These are phyloP conservation scores for Porites lutea DNA, from an alignment of 64 coral and sea anemone species.

Conservation along the genomic window DNA sequence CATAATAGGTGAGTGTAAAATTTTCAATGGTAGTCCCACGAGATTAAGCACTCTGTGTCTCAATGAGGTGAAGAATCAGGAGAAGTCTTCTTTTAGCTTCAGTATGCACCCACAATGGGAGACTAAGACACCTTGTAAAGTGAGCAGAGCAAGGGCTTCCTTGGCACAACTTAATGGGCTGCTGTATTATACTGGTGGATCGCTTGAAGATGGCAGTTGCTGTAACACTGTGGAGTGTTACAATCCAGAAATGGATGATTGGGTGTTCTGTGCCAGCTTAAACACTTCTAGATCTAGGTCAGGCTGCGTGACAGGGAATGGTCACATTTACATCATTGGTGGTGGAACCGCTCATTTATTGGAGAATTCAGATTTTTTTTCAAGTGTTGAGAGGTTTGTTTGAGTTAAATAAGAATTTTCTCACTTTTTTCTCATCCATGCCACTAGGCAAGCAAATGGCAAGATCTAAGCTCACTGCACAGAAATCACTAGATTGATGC, in stretches of 20 bases:
- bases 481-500: too few species aligned
- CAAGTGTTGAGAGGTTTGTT: slow-evolving; percentile 56
- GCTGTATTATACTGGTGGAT: slow-evolving; percentile 76
- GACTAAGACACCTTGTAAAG: slow-evolving; percentile 18
- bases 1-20: slow-evolving; percentile 33
- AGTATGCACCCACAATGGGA: slow-evolving; percentile 5
- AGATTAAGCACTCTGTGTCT: slow-evolving; percentile 45
- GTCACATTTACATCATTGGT: slow-evolving; percentile 53
- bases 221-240: slow-evolving; percentile 65
- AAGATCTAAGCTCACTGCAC: too few species aligned
- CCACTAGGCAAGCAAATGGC: too few species aligned
- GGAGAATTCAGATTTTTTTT: not conserved
- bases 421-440: too few species aligned
- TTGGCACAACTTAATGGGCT: slow-evolving; percentile 21
- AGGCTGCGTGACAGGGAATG: slow-evolving; percentile 19
- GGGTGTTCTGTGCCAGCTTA: slow-evolving; percentile 45
- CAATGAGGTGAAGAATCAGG: slow-evolving; percentile 12
- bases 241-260: slow-evolving; percentile 14
- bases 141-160: slow-evolving; percentile 3
- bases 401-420: too few species aligned
- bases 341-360: not conserved
- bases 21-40: not conserved
- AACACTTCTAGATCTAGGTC: slow-evolving; percentile 16
- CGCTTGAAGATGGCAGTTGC: not conserved
- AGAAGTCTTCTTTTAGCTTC: not conserved